Base-by-base conservation (phyloP, 2,113 vertebrate genomes). In the Perca schrenkii region DNA sequence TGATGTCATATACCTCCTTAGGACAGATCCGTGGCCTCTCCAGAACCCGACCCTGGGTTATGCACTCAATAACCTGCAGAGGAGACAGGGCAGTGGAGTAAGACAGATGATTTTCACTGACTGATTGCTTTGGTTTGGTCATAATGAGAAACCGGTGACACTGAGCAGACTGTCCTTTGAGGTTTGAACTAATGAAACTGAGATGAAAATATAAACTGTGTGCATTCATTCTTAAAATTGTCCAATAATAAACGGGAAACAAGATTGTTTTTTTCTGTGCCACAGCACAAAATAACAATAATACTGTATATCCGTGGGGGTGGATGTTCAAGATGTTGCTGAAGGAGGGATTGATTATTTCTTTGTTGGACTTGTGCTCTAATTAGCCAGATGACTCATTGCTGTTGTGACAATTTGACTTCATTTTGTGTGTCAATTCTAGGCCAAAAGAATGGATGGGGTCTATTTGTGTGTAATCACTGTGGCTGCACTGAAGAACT, bases 1-100 rank as follows among this genome's bases (percentile, higher is more conserved):
- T 96, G 84, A 96, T 91, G 92, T 96, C 96, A 50, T 95, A 96
- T 28, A 96, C 95, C 88, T 96, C 95, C 90, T 96, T 96, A 56
- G 96, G 96, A 93, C 96, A 96, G 60, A 94, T 90, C 75, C 96
- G 90, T 40, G 96, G 95, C 78, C 95, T 87, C 80, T 96, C 96
- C 86, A 96, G 92, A 66, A 96, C 95, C 5, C 94, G 95, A 8
- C 96, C 96, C 92, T 96, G 96, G 46, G 95, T 96, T 87, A 96
- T 94, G 89, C 95, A 95, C 86, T 96, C 96, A 50, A 96, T 96
- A 62, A 96, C 96, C 96, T 96, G 88, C 63, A 62, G 91, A 88
- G 71, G 54, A 84, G 58, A 85, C 47, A 78, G 80, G 62, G 85
- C 80, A 82, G 78, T 31, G 67, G 86, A 89, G 87, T 89, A 87